Evolutionary conservation across 2,888 invertebrate species (phyloP).

Genomic region (Frankliniella intonsa): DNA sequence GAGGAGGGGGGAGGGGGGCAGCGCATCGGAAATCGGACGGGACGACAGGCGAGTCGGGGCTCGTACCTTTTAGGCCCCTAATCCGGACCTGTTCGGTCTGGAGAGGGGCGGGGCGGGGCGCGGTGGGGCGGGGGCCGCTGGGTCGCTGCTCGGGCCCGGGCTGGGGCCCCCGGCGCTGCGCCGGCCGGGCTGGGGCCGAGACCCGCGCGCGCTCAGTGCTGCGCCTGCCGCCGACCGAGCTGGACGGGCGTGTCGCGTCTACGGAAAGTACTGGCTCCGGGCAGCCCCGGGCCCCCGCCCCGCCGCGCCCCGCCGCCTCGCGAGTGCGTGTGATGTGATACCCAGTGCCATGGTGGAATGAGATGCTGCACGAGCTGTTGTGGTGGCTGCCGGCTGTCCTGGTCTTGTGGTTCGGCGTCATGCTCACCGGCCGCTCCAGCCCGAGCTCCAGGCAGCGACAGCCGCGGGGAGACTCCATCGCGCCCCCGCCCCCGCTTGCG

Average conservation of each 20-base stretch:
- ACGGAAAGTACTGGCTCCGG: too few species aligned
- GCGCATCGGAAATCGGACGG: not conserved
- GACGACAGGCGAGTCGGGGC: not conserved
- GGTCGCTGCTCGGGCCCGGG: not conserved
- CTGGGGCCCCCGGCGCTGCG: not conserved
- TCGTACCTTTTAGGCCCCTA: conserved; percentile 24
- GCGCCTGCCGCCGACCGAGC: not conserved
- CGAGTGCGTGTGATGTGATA: conserved; percentile 3
- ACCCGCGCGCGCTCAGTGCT: not conserved
- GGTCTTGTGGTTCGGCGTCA: not conserved
- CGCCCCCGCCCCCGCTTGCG: not conserved
- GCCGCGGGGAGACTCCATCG: not conserved
- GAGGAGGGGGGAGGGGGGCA: not conserved
- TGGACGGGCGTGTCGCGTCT: not conserved
- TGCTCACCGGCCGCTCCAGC: not conserved
- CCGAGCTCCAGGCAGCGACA: not conserved
- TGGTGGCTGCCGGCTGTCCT: conserved; percentile 18
- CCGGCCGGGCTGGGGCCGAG: not conserved
- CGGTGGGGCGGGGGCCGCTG: not conserved
- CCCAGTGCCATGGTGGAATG: conserved; percentile 24
- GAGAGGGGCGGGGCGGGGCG: not conserved
- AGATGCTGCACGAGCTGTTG: conserved; percentile 7
- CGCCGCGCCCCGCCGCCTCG: not conserved
- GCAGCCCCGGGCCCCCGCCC: not conserved
- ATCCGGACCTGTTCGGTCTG: conserved; percentile 16